Base-by-base conservation (phyloP, 2,888 invertebrate species). In the Machimus rusticus region DNA sequence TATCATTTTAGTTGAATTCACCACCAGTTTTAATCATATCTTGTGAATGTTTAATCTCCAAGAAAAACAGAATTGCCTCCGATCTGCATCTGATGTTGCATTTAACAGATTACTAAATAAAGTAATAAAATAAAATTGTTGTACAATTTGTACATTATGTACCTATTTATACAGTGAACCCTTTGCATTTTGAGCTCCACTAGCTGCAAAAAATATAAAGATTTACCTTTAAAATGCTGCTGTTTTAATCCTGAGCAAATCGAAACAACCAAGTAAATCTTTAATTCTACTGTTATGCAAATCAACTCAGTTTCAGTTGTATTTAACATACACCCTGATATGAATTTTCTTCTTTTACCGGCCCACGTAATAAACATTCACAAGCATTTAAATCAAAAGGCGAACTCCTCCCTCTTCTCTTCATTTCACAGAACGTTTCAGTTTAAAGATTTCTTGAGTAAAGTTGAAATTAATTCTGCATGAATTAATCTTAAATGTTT, bases 401-500 rank as follows among this genome's bases (percentile, higher is more conserved):
- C 66, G 66, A 66, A 66, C 28, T 66, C 23, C 28, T 66, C 66
- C 46, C 43, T 81, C 51, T 46, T 51, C 28, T 55, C 81, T 19
- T 81, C 51, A 76, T 19, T 82, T 57, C 82, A 82, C 57, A 31
- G 19, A 34, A 31, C 6, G 34, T 82, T 82, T 82, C 82, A 82
- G 82, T 82, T 46, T 82, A 82, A 82, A 66, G 34, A 55, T 82
- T 66, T 76, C 37, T 76, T 66, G 82, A 82, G 57, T 66, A 82
- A 82, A 82, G 82, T 82, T 57, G 66, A 57, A 34, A 82, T 82
- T 82, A 82, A 82, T 82, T 82, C 82, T 82, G 82, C 82, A 82
- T 82, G 82, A 82, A 82, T 82, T 82, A 82, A 82, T 82, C 57
- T 82, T 82, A 82, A 82, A 82, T 82, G 82, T 82, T 82, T 82